Conservation (phyloP, 1,140 invertebrate genomes). For the Cotesia typhae region DNA sequence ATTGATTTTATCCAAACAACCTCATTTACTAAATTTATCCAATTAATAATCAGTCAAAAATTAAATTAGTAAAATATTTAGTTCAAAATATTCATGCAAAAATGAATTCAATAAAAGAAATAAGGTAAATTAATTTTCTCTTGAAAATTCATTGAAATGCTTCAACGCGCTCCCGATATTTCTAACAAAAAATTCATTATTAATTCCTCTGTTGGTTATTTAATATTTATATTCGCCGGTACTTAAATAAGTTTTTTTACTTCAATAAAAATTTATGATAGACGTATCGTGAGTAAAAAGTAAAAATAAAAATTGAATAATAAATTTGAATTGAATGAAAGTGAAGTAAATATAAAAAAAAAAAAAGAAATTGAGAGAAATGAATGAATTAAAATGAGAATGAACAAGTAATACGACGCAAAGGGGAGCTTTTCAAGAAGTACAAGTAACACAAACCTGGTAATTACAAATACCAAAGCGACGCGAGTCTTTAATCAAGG, state of each 20-base stretch:
- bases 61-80: too few species aligned
- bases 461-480: conserved; percentile 35
- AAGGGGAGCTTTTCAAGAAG: conserved; percentile 20
- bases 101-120: too few species aligned
- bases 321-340: background rate
- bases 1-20: too few species aligned
- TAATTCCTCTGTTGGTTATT: background rate
- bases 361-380: conserved; percentile 23
- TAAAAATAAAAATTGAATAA: background rate
- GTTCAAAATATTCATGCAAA: too few species aligned
- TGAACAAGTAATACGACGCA: conserved; percentile 6
- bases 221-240: background rate
- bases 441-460: conserved; percentile 28
- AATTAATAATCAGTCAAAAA: too few species aligned
- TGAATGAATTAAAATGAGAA: conserved; percentile 9
- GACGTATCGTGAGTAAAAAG: background rate
- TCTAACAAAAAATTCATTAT: background rate
- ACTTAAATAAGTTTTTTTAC: background rate
- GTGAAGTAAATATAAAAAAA: conserved; percentile 9
- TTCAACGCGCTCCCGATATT: background rate
- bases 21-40: too few species aligned
- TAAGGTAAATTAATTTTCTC: too few species aligned
- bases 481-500: conserved; percentile 34
- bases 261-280: too few species aligned
- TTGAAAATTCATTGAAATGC: background rate